Evolutionary conservation across 2,797 vertebrate genomes (phyloP), one percentile per base, ranked within the genome.

Genomic region (Schizothorax lantsangensis): DNA sequence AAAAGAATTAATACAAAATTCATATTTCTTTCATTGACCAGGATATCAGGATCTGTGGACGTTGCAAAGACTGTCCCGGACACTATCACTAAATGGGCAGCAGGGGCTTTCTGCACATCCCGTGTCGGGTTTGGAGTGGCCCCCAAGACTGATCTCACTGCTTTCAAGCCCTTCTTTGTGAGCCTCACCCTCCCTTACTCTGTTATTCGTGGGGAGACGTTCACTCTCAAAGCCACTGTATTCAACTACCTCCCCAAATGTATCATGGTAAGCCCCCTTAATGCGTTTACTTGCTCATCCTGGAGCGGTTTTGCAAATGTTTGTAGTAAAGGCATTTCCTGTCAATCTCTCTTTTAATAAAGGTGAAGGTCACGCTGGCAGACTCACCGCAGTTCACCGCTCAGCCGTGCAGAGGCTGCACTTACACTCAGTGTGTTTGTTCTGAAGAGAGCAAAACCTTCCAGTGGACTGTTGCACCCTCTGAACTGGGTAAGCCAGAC

Each of bases 111-210:
- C 93, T 98, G 97, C 2, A 91, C 94, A 6, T 93, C 92, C 1
- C 90, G 93, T 0, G 84, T 85, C 6, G 97, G 97, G 71, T 94
- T 98, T 9, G 97, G 97, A 0, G 90, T 99, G 77, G 93, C 98
- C 0, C 92, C 92, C 0, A 89, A 91, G 30, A 79, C 83, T 0
- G 91, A 90, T 12, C 90, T 98, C 83, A 95, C n/a, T 0, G 94
- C 91, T 88, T 97, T 97, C 95, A 95, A 97, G 93, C 97, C 97
- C 0, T 97, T 98, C 93, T 98, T 98, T 5, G 91, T 97, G 40
- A 95, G 96, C 4, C 94, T 97, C 79, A 96, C 94, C 0, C 6
- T 97, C 89, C 97, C 97, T 15, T 97, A 97, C 92, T 97, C 97
- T 0, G 95, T 98, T 68, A 90, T 97, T 90, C 93, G 96, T 3